Evolutionary conservation across 1,140 invertebrate genomes (phyloP).

Genomic region (Marisa cornuarietis): DNA sequence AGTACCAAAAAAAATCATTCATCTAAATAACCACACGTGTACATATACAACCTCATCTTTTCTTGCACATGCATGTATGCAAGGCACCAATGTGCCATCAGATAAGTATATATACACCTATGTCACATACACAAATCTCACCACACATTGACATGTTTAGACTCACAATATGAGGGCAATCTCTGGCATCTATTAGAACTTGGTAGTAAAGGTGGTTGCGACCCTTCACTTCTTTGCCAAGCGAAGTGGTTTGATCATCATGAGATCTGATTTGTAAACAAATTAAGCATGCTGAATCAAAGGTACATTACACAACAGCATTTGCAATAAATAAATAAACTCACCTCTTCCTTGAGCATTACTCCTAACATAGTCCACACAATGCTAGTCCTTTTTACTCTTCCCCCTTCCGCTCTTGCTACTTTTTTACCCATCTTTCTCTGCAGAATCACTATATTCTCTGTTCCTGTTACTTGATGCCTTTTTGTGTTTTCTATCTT

Average conservation of each 20-base stretch:
- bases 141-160: background rate
- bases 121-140: conserved; percentile 9
- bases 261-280: conserved; percentile 22
- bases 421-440: too few relatives aligned
- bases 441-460: too few relatives aligned
- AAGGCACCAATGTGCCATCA: background rate
- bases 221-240: conserved; percentile 75
- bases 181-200: conserved; percentile 93
- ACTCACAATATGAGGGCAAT: conserved; percentile 94
- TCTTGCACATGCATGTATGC: too few relatives aligned
- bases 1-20: too few relatives aligned
- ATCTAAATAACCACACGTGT: too few relatives aligned
- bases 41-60: too few relatives aligned
- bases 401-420: too few relatives aligned
- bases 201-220: conserved; percentile 95
- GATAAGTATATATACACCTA: background rate
- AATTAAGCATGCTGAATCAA: background rate
- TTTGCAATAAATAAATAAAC: background rate
- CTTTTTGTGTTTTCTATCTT: too few relatives aligned
- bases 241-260: conserved; percentile 36
- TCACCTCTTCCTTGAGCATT: too few relatives aligned
- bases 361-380: too few relatives aligned
- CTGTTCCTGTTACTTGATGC: too few relatives aligned
- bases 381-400: too few relatives aligned
- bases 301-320: background rate